phyloP scores from a whole-genome alignment of 2,113 vertebrate species.

The Rhadina sibilatrix region DNA sequence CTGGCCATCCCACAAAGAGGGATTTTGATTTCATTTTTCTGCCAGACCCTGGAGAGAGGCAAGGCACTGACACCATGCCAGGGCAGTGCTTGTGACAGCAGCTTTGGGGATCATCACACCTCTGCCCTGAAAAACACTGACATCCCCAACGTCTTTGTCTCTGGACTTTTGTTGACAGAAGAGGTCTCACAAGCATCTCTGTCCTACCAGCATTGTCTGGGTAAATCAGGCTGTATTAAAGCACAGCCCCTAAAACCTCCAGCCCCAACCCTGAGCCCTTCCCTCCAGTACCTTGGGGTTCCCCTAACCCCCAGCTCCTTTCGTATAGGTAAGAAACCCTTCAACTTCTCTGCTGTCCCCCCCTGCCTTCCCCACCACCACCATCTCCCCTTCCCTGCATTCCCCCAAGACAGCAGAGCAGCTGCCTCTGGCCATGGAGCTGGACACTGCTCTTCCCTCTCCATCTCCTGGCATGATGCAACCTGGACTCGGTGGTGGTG shows the following conservation, averaged over 20 bases:
- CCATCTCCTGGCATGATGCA: neutral
- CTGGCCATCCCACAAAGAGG: fast-evolving
- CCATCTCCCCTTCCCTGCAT: neutral
- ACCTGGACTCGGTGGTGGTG: fast-evolving
- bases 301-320: neutral
- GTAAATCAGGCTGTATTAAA: neutral
- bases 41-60: neutral
- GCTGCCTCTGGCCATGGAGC: neutral
- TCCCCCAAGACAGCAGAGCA: fast-evolving
- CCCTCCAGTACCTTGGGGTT: fast-evolving
- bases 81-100: fast-evolving
- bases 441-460: neutral
- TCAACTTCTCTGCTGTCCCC: neutral
- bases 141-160: neutral
- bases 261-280: neutral
- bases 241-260: neutral
- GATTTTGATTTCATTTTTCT: neutral
- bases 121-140: neutral
- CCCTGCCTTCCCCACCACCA: neutral
- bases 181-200: neutral
- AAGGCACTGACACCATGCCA: neutral
- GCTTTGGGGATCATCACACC: neutral
- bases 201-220: fast-evolving
- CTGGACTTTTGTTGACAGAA: neutral
- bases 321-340: neutral